These are phyloP conservation scores for Terebella lapidaria DNA, from an alignment of 2,888 invertebrate species.

Conservation along the genomic window DNA sequence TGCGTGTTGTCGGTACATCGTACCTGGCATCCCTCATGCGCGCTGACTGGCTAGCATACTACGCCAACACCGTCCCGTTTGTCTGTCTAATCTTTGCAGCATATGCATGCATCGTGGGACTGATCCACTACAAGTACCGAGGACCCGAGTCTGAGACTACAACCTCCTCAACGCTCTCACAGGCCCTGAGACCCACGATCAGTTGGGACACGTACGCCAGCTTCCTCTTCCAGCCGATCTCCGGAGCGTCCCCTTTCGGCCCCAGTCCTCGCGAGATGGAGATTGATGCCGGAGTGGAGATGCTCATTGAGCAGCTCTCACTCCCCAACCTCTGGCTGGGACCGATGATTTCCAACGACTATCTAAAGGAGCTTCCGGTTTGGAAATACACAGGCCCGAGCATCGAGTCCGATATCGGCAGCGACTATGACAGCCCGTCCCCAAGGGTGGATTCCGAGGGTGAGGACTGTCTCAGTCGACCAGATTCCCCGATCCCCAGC, in stretches of 20 bases:
- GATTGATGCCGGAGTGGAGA: conserved; percentile 47
- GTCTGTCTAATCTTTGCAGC: conserved; percentile 37
- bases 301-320: conserved; percentile 53
- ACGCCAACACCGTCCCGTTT: conserved; percentile 19
- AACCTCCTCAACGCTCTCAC: background rate
- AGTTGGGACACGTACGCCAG: conserved; percentile 44
- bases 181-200: conserved; percentile 30
- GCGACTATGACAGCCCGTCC: conserved; percentile 18
- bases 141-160: background rate
- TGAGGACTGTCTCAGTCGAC: background rate
- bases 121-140: conserved; percentile 16
- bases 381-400: conserved; percentile 46
- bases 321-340: conserved; percentile 55
- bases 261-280: conserved; percentile 36
- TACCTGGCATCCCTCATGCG: conserved; percentile 36
- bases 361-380: conserved; percentile 55
- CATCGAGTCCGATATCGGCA: conserved; percentile 20
- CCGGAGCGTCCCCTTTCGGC: conserved; percentile 25
- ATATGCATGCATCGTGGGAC: conserved; percentile 30
- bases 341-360: conserved; percentile 53
- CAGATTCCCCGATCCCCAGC: background rate
- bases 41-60: conserved; percentile 37
- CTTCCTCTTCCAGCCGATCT: conserved; percentile 45
- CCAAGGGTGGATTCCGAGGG: background rate
- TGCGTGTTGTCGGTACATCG: conserved; percentile 47